Evolutionary conservation across 2,888 invertebrate genomes (phyloP).

Genomic region (Priocnemis perturbator): DNA sequence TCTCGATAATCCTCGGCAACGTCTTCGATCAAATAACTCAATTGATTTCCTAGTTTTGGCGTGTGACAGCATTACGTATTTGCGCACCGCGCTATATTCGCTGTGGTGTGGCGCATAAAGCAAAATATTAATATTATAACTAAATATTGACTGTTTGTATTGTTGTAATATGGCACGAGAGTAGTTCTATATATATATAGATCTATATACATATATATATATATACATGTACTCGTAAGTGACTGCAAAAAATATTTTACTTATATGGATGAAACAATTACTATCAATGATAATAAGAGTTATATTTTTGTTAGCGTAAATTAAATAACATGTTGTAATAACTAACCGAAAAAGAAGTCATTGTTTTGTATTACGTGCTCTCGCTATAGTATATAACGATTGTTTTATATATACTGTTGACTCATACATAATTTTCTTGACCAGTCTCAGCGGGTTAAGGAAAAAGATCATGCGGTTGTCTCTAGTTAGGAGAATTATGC

Average conservation of each 20-base stretch:
- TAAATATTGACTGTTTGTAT: conserved; percentile 66
- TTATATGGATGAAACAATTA: conserved; percentile 52
- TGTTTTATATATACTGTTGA: conserved; percentile 53
- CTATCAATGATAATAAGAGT: conserved; percentile 59
- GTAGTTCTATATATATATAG: conserved; percentile 46
- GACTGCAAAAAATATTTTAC: conserved; percentile 63
- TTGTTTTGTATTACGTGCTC: conserved; percentile 56
- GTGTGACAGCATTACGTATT: conserved; percentile 30
- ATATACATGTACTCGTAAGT: conserved; percentile 26
- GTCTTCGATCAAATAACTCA: conserved; percentile 30
- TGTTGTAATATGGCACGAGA: conserved; percentile 63
- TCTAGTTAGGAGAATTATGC: conserved; percentile 29
- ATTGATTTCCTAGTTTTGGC: conserved; percentile 35
- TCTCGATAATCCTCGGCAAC: conserved; percentile 10
- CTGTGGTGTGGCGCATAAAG: conserved; percentile 38
- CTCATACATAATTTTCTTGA: conserved; percentile 28
- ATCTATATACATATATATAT: conserved; percentile 12
- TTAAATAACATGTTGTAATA: conserved; percentile 52
- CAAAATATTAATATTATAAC: conserved; percentile 38
- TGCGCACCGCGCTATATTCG: conserved; percentile 42
- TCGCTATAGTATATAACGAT: conserved; percentile 47
- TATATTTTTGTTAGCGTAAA: conserved; percentile 69
- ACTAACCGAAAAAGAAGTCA: conserved; percentile 41
- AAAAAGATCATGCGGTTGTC: not conserved
- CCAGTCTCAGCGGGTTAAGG: conserved; percentile 30